Evolutionary conservation across 2,888 invertebrate genomes (phyloP).

Genomic region (Drosophila aldrichi): DNA sequence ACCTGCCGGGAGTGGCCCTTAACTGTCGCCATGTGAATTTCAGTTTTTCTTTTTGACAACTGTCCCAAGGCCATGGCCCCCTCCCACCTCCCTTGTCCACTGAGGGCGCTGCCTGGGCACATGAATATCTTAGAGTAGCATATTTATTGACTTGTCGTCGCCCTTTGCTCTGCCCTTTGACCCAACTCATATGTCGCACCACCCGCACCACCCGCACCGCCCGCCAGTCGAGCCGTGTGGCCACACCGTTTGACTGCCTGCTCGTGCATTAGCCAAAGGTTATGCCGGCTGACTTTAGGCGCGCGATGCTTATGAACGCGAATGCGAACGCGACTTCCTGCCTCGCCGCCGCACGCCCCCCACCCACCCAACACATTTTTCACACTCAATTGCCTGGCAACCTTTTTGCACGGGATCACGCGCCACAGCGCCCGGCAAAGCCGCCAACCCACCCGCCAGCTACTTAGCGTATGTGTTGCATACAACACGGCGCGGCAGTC

Average conservation of each 20-base stretch:
- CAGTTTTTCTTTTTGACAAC: constrained; percentile 45
- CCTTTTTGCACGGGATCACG: constrained; percentile 76
- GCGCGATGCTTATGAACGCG: constrained; percentile 56
- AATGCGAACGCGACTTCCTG: constrained; percentile 42
- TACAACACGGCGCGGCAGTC: constrained; percentile 53
- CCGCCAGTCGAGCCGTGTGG: constrained; percentile 10
- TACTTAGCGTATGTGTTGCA: constrained; percentile 78
- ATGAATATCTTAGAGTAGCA: constrained; percentile 70
- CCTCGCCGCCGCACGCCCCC: constrained; percentile 56
- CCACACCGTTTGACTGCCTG: constrained; percentile 74
- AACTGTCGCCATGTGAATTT: constrained; percentile 63
- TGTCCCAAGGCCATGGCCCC: constrained; percentile 2
- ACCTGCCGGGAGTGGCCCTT: constrained; percentile 38
- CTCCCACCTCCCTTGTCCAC: background rate
- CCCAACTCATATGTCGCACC: constrained; percentile 66
- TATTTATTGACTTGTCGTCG: constrained; percentile 76
- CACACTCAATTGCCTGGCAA: constrained; percentile 80
- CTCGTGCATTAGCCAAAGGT: constrained; percentile 75
- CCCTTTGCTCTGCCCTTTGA: constrained; percentile 53
- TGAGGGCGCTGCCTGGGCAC: constrained; percentile 22
- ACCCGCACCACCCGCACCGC: background rate
- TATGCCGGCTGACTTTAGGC: constrained; percentile 57
- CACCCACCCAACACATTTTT: constrained; percentile 74
- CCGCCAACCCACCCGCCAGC: constrained; percentile 42
- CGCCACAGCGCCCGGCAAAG: constrained; percentile 40